Evolutionary conservation across 2,113 vertebrate genomes (phyloP).

Genomic region (Brachyhypopomus occidentalis): DNA sequence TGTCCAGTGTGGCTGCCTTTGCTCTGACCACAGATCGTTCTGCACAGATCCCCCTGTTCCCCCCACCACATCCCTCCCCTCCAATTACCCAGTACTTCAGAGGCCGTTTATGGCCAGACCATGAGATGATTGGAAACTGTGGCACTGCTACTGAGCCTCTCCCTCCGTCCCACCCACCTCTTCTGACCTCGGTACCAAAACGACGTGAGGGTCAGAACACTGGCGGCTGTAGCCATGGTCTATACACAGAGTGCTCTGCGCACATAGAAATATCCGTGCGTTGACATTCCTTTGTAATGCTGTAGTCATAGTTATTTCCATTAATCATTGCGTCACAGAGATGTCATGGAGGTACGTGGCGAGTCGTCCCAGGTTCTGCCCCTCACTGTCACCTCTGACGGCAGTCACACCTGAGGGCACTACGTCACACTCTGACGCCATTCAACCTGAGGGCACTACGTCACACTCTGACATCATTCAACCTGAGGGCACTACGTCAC

Average conservation of each 20-base stretch:
- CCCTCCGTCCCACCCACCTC: background rate
- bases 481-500: too few species aligned
- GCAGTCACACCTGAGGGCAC: too few species aligned
- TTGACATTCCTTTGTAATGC: background rate
- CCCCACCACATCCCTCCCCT: slow-evolving; percentile 27
- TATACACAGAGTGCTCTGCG: background rate
- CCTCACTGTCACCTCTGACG: too few species aligned
- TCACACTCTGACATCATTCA: too few species aligned
- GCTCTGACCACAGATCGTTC: slow-evolving; percentile 26
- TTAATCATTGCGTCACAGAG: too few species aligned
- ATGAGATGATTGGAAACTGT: slow-evolving; percentile 27
- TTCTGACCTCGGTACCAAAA: slow-evolving; percentile 9
- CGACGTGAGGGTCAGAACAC: background rate
- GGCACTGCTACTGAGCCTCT: slow-evolving; percentile 28
- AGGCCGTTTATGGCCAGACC: slow-evolving; percentile 32
- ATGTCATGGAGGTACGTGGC: too few species aligned
- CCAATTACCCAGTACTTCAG: slow-evolving; percentile 43
- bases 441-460: too few species aligned
- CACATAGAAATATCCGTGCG: background rate
- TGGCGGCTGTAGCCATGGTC: background rate
- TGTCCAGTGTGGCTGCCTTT: slow-evolving; percentile 40
- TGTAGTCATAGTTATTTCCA: too few species aligned
- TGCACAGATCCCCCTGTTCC: slow-evolving; percentile 18
- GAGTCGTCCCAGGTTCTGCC: too few species aligned
- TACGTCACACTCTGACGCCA: too few species aligned